Conservation (phyloP, 2,888 invertebrate genomes). For the Sylvicola fuscatus region DNA sequence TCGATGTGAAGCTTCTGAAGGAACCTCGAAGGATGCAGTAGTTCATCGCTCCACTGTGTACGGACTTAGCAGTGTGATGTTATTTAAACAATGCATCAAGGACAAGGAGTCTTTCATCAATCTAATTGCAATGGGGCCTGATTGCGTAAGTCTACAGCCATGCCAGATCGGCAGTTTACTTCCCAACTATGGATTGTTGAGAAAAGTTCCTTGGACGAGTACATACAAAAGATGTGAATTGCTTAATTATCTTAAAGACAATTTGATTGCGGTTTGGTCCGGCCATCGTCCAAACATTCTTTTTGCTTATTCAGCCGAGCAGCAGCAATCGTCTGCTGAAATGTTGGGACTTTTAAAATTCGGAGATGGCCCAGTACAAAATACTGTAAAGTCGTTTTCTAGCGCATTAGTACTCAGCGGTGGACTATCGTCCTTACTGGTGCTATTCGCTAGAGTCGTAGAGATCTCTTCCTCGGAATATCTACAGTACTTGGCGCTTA, state of each 20-base stretch:
- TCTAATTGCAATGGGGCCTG: slow-evolving; percentile 23
- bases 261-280: slow-evolving; percentile 35
- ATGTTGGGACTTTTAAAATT: slow-evolving; percentile 18
- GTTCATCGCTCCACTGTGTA: slow-evolving; percentile 11
- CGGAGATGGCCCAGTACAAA: slow-evolving; percentile 14
- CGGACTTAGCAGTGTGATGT: slow-evolving; percentile 16
- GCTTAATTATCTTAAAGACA: slow-evolving; percentile 36
- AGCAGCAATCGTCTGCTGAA: slow-evolving; percentile 9
- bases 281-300: slow-evolving; percentile 38
- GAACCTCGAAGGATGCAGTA: too few species aligned
- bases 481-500: slow-evolving; percentile 40
- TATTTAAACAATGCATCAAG: slow-evolving; percentile 17
- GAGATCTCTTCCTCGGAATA: slow-evolving; percentile 35
- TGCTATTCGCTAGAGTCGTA: slow-evolving; percentile 47
- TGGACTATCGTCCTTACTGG: slow-evolving; percentile 41
- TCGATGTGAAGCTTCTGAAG: neutral
- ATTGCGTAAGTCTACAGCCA: slow-evolving; percentile 20
- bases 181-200: slow-evolving; percentile 20
- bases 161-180: slow-evolving; percentile 20
- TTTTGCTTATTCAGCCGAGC: slow-evolving; percentile 12
- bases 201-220: slow-evolving; percentile 4
- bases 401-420: slow-evolving; percentile 26
- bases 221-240: slow-evolving; percentile 10
- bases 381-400: slow-evolving; percentile 17
- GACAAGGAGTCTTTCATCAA: slow-evolving; percentile 15